These are phyloP conservation scores for Linnaemya vulpina DNA, from an alignment of 2,888 invertebrate genomes.

Conservation along the genomic window DNA sequence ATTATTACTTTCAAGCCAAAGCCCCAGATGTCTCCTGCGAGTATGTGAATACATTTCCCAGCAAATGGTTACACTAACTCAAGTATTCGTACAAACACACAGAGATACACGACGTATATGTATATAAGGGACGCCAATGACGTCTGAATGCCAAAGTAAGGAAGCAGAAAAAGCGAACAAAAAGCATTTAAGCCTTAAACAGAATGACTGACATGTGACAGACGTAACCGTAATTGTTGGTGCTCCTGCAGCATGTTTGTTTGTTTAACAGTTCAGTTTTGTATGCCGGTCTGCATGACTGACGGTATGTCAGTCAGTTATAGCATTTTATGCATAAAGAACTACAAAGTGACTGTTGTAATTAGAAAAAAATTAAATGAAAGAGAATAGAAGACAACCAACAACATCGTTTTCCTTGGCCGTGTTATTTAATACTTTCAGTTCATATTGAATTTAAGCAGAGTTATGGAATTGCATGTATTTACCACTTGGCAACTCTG, in stretches of 20 bases:
- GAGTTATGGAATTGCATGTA: too few species aligned
- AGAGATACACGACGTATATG: too few species aligned
- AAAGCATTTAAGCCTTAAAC: constrained; percentile 56
- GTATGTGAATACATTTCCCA: too few species aligned
- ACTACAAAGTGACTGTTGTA: not conserved
- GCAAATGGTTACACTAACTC: not conserved
- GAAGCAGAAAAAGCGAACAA: constrained; percentile 16
- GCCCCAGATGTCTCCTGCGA: too few species aligned
- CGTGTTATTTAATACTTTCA: too few species aligned
- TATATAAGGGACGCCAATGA: constrained; percentile 41
- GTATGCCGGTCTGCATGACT: not conserved
- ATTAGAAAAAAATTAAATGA: too few species aligned
- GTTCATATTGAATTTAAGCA: too few species aligned
- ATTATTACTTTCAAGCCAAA: too few species aligned
- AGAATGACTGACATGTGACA: constrained; percentile 62
- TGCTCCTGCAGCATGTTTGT: constrained; percentile 28
- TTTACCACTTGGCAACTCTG: too few species aligned
- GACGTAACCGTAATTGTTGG: constrained; percentile 46
- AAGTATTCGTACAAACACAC: not conserved
- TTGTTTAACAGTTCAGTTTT: constrained; percentile 39
- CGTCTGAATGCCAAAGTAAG: constrained; percentile 7
- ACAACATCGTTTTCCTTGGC: too few species aligned
- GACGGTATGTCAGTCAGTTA: not conserved
- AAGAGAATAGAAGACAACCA: too few species aligned
- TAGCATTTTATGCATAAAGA: constrained; percentile 18